Conservation (phyloP, 2,113 vertebrate genomes). For the Corythaeola cristata region DNA sequence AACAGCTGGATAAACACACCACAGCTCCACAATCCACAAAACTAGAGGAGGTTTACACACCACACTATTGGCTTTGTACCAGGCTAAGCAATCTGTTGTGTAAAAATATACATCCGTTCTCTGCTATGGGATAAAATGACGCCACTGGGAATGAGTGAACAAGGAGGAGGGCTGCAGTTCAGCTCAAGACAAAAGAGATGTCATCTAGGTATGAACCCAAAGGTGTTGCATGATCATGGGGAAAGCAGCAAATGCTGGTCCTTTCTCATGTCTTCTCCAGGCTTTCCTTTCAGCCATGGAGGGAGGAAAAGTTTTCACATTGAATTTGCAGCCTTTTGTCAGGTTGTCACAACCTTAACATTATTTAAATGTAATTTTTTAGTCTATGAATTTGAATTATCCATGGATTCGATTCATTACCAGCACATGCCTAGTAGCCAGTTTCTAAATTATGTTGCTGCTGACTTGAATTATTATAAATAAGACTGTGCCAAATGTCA, state of each 20-base stretch:
- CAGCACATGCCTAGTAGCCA: slow-evolving; percentile 59
- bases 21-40: background rate
- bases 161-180: background rate
- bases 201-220: background rate
- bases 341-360: slow-evolving; percentile 57
- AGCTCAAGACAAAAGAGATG: background rate
- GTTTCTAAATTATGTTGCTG: slow-evolving; percentile 70
- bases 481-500: slow-evolving; percentile 70
- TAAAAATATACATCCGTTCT: background rate
- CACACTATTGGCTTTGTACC: background rate
- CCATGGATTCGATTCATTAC: slow-evolving; percentile 72
- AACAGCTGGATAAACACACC: background rate
- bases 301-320: slow-evolving; percentile 12
- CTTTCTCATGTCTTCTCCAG: background rate
- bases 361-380: slow-evolving; percentile 73
- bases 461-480: slow-evolving; percentile 75
- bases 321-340: slow-evolving; percentile 53
- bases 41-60: background rate
- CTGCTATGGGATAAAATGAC: background rate
- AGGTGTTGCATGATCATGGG: background rate
- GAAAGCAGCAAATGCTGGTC: background rate
- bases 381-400: slow-evolving; percentile 67
- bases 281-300: background rate
- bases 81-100: background rate
- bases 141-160: background rate